Evolutionary conservation across 2,113 vertebrate species (phyloP).

Genomic region (Spea bombifrons): DNA sequence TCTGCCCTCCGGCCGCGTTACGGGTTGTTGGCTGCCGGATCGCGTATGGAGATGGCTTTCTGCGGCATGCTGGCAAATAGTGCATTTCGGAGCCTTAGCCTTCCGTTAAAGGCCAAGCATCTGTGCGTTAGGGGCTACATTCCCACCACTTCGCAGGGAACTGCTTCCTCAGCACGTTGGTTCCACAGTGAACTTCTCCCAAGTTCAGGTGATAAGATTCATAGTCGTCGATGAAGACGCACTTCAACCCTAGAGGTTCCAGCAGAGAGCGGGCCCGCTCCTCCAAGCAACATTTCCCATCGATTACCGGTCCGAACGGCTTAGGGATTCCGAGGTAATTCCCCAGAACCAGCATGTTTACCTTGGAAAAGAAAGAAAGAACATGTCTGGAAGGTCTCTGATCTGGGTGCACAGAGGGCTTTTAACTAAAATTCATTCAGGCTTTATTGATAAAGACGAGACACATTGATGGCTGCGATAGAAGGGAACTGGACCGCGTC

Average conservation of each 20-base stretch:
- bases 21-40: too few relatives aligned
- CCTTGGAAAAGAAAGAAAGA: conserved; percentile 60
- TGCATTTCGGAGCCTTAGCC: too few relatives aligned
- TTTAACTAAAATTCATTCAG: too few relatives aligned
- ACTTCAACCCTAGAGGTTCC: conserved; percentile 74
- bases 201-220: conserved; percentile 67
- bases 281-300: conserved; percentile 75
- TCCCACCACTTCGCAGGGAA: conserved; percentile 86
- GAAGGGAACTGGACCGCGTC: too few relatives aligned
- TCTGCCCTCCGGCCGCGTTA: too few relatives aligned
- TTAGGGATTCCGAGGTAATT: conserved; percentile 82
- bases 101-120: too few relatives aligned
- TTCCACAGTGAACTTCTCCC: conserved; percentile 85
- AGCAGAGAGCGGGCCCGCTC: conserved; percentile 67
- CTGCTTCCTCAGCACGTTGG: conserved; percentile 74
- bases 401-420: too few relatives aligned
- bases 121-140: conserved; percentile 59
- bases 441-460: too few relatives aligned
- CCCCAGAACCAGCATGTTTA: conserved; percentile 88
- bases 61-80: too few relatives aligned
- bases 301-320: conserved; percentile 78
- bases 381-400: too few relatives aligned
- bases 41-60: too few relatives aligned
- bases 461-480: too few relatives aligned
- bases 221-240: conserved; percentile 80